These are phyloP conservation scores for Opisthograptis luteolata DNA, from an alignment of 2,888 invertebrate genomes.

Conservation along the genomic window DNA sequence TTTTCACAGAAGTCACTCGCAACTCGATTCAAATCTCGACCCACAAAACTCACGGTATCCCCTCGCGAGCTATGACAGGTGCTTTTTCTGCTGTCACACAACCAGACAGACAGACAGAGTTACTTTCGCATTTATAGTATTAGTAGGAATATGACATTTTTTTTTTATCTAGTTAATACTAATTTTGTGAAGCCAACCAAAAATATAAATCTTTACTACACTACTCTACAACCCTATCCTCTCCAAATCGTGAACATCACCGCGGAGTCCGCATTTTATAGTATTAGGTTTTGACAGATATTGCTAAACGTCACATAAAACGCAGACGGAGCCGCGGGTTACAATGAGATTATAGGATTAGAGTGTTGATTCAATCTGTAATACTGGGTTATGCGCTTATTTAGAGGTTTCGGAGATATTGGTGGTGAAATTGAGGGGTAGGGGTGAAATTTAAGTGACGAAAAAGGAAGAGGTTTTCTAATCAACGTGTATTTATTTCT, in stretches of 20 bases:
- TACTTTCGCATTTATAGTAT: too few relatives aligned
- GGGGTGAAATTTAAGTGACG: background rate
- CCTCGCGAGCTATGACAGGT: too few relatives aligned
- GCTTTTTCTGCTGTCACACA: too few relatives aligned
- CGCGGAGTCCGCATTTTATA: conserved; percentile 67
- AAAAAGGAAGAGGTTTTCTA: too few relatives aligned
- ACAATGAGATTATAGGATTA: conserved; percentile 57
- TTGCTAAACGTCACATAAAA: conserved; percentile 71
- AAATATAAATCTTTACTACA: conserved; percentile 30
- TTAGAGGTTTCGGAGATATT: conserved; percentile 12
- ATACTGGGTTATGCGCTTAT: conserved; percentile 31
- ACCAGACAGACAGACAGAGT: too few relatives aligned
- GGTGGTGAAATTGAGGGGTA: background rate
- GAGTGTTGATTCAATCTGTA: conserved; percentile 56
- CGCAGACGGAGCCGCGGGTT: conserved; percentile 56
- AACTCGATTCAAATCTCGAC: too few relatives aligned
- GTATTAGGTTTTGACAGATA: conserved; percentile 80
- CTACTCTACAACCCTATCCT: conserved; percentile 31
- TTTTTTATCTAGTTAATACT: too few relatives aligned
- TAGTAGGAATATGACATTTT: too few relatives aligned
- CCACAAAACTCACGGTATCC: too few relatives aligned
- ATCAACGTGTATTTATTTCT: too few relatives aligned
- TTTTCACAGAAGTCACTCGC: too few relatives aligned
- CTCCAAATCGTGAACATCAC: conserved; percentile 54
- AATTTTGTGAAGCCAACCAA: too few relatives aligned